phyloP scores from a whole-genome alignment of 1,140 invertebrate genomes.

The Drosophila teissieri region DNA sequence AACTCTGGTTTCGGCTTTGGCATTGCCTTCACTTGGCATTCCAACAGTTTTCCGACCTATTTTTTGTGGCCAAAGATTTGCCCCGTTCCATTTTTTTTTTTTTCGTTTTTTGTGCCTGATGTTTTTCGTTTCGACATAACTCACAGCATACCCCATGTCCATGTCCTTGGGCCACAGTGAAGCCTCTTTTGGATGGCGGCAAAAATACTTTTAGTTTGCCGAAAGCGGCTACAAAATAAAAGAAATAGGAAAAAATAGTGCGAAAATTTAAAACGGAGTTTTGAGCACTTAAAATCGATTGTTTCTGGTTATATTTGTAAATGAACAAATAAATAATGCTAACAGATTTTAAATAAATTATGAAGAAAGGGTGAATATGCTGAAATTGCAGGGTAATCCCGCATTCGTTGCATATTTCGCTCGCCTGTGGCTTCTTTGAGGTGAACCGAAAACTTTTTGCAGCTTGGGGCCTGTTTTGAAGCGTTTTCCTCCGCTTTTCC shows the following conservation, averaged over 20 bases:
- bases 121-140: slow-evolving; percentile 43
- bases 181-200: not conserved
- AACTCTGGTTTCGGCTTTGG: slow-evolving; percentile 43
- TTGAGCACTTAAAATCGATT: not conserved
- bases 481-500: not conserved
- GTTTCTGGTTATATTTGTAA: not conserved
- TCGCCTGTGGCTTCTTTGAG: not conserved
- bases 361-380: not conserved
- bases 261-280: not conserved
- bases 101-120: not conserved
- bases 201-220: not conserved
- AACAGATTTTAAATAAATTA: not conserved
- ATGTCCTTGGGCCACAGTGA: not conserved
- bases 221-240: no score
- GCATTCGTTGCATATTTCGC: not conserved
- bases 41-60: slow-evolving; percentile 24
- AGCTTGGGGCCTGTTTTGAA: not conserved
- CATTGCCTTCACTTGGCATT: slow-evolving; percentile 30
- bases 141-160: slow-evolving; percentile 8
- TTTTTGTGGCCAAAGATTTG: slow-evolving; percentile 32
- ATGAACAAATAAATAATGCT: not conserved
- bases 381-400: not conserved
- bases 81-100: slow-evolving; percentile 13
- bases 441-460: slow-evolving; percentile 21
- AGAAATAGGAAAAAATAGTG: not conserved